A percentile compares a stretch with the other conserved stretches of the same genome.
These are phyloP conservation scores for Icerya purchasi DNA, from an alignment of 2,888 invertebrate genomes.

Conservation along the genomic window DNA sequence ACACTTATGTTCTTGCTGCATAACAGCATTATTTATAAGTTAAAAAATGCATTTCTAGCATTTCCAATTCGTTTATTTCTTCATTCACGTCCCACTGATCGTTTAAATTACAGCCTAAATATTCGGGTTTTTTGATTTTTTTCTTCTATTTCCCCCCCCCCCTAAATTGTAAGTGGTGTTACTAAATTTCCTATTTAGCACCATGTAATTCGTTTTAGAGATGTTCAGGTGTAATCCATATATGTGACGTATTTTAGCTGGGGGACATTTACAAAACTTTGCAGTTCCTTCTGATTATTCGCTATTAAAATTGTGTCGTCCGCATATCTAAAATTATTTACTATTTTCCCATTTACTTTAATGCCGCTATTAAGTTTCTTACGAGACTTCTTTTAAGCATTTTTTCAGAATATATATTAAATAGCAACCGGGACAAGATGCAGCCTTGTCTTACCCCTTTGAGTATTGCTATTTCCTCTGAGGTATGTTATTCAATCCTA, in stretches of 20 bases:
- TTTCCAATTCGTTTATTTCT: neutral
- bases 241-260: neutral
- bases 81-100: neutral
- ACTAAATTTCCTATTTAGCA: neutral
- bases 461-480: neutral
- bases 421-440: neutral
- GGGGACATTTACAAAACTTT: neutral
- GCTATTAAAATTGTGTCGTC: neutral
- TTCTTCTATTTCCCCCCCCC: neutral
- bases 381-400: neutral
- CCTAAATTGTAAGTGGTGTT: neutral
- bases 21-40: neutral
- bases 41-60: neutral
- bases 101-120: neutral
- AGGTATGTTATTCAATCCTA: neutral
- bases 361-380: neutral
- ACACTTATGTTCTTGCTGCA: neutral
- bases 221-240: neutral
- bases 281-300: neutral
- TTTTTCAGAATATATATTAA: neutral
- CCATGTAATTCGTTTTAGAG: neutral
- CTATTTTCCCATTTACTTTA: neutral
- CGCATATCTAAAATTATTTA: neutral
- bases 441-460: neutral
- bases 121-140: neutral